Evolutionary conservation across 2,113 vertebrate genomes (phyloP).

Genomic region (Leptobrachium ailaonicum): DNA sequence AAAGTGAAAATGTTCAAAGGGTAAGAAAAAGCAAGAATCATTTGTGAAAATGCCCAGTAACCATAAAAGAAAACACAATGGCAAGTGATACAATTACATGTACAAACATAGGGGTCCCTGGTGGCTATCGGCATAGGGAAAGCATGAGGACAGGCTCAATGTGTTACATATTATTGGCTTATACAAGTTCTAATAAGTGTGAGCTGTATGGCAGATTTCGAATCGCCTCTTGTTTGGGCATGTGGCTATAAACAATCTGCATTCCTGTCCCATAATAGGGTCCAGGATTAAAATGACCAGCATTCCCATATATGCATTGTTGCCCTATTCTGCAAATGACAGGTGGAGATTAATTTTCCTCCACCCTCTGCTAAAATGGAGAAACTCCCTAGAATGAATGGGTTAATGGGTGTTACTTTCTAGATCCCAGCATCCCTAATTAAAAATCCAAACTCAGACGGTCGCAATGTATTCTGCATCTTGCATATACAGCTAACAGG

Average conservation of each 20-base stretch:
- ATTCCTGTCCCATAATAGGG: slow-evolving; percentile 35
- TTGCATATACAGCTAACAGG: neutral
- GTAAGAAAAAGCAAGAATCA: too few relatives aligned
- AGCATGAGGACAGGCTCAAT: neutral
- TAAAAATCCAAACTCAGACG: slow-evolving; percentile 24
- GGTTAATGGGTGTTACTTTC: slow-evolving; percentile 5
- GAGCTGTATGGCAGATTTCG: neutral
- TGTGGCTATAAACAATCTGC: slow-evolving; percentile 10
- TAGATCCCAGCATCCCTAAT: neutral
- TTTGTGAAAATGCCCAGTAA: neutral
- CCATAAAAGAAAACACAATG: too few relatives aligned
- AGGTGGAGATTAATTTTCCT: slow-evolving; percentile 28
- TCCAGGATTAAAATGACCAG: slow-evolving; percentile 39
- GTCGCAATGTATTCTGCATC: neutral
- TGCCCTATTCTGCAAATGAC: slow-evolving; percentile 24
- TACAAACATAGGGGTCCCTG: too few relatives aligned
- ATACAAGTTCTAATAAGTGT: neutral
- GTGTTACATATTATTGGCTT: neutral
- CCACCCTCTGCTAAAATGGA: neutral
- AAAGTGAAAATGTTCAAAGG: too few relatives aligned
- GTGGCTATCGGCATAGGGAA: neutral
- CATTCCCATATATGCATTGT: slow-evolving; percentile 21
- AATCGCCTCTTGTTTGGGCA: neutral
- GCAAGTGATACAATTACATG: too few relatives aligned
- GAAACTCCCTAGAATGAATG: slow-evolving; percentile 10